Evolutionary conservation across 2,113 vertebrate genomes (phyloP).

Genomic region (Larimichthys crocea): DNA sequence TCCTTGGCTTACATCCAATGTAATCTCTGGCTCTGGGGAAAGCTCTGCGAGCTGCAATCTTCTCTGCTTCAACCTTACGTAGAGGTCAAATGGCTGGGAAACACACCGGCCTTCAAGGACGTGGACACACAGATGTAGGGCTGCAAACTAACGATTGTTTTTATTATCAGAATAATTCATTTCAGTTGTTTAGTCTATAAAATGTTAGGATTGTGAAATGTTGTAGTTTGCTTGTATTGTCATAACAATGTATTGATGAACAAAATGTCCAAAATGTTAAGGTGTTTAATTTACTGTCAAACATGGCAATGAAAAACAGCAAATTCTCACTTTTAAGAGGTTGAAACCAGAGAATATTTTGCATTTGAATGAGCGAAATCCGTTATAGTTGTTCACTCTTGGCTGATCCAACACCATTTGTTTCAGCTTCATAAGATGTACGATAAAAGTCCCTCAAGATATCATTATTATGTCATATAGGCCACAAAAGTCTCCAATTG

Average conservation of each 20-base stretch:
- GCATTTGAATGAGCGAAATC: not conserved
- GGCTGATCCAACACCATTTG: no score
- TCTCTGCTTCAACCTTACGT: not conserved
- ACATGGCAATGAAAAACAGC: not conserved
- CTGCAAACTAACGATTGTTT: not conserved
- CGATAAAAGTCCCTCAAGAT: not conserved
- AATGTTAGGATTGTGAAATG: not conserved
- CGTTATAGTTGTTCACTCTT: not conserved
- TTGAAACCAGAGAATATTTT: not conserved
- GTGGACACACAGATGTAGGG: not conserved
- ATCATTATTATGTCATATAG: not conserved
- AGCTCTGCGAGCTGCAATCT: slow-evolving; percentile 5
- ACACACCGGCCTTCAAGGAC: slow-evolving; percentile 59
- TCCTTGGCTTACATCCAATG: slow-evolving; percentile 61
- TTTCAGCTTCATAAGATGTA: not conserved
- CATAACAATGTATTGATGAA: not conserved
- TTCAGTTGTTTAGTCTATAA: not conserved
- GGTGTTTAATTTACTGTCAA: not conserved
- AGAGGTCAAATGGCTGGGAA: slow-evolving; percentile 46
- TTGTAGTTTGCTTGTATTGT: not conserved
- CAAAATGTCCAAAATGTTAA: no score
- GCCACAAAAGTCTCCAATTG: not conserved
- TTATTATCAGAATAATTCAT: not conserved
- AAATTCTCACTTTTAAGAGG: no score
- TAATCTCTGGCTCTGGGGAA: slow-evolving; percentile 56